phyloP scores from a whole-genome alignment of 30 jellyfish, hydroid and myxozoan genomes.

The Aurelia sp. region DNA sequence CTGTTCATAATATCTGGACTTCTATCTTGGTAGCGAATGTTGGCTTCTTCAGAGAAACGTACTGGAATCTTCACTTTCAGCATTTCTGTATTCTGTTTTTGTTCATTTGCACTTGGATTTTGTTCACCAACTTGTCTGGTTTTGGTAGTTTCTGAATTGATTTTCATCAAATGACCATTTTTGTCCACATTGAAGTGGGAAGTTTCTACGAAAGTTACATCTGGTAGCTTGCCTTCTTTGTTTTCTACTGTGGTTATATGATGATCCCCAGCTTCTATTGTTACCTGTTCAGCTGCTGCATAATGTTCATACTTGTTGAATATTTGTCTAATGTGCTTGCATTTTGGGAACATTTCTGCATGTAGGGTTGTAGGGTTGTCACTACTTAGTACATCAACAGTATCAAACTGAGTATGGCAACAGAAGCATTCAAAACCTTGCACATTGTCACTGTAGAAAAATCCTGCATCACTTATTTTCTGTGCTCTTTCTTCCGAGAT shows the following conservation, averaged over 20 bases:
- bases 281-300: too few relatives aligned
- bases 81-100: background rate
- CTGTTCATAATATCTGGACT: too few relatives aligned
- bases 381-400: conserved; percentile 4
- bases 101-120: background rate
- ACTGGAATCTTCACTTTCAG: background rate
- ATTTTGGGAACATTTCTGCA: conserved; percentile 4
- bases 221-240: too few relatives aligned
- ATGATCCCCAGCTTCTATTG: too few relatives aligned
- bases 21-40: too few relatives aligned
- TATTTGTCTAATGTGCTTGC: conserved; percentile 14
- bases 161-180: background rate
- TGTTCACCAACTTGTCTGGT: background rate
- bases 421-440: conserved; percentile 19
- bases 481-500: background rate
- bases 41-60: too few relatives aligned
- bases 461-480: conserved; percentile 31
- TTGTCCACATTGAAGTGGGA: too few relatives aligned
- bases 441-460: conserved; percentile 21
- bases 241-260: too few relatives aligned
- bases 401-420: conserved; percentile 53
- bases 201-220: too few relatives aligned
- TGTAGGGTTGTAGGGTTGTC: conserved; percentile 16
- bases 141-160: conserved; percentile 1
- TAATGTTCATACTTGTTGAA: too few relatives aligned